These are phyloP conservation scores for Sebastes oblongus DNA, from an alignment of 2,797 vertebrate genomes.

Conservation along the genomic window DNA sequence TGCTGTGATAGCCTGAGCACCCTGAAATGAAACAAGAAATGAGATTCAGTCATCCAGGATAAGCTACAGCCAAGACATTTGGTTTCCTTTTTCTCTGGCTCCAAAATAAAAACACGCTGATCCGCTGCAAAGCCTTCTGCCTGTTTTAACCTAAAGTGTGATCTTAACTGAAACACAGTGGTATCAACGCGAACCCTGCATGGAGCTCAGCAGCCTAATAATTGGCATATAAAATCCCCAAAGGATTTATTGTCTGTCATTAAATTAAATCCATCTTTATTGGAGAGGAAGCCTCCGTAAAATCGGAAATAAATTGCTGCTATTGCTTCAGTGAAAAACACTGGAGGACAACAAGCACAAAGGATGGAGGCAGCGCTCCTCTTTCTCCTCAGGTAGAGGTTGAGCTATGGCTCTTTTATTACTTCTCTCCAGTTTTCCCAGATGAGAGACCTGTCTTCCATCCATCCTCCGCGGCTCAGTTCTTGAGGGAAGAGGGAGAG, in stretches of 20 bases:
- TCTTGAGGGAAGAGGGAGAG: slow-evolving; percentile 52
- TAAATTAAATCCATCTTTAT: slow-evolving; percentile 67
- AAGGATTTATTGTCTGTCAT: slow-evolving; percentile 51
- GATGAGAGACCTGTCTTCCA: slow-evolving; percentile 70
- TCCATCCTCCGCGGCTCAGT: slow-evolving; percentile 59
- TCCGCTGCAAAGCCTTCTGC: slow-evolving; percentile 6
- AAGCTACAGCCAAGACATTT: not conserved
- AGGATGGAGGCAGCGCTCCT: slow-evolving; percentile 61
- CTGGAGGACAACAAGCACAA: slow-evolving; percentile 63
- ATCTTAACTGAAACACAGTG: slow-evolving; percentile 49
- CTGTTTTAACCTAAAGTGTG: slow-evolving; percentile 30
- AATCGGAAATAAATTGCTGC: slow-evolving; percentile 56
- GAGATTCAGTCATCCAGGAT: slow-evolving; percentile 28
- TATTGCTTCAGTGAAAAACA: slow-evolving; percentile 56
- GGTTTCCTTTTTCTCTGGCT: not conserved
- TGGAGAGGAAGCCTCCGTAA: slow-evolving; percentile 47
- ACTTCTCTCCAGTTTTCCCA: slow-evolving; percentile 69
- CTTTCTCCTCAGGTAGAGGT: slow-evolving; percentile 63
- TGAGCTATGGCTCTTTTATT: slow-evolving; percentile 76
- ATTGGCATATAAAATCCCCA: slow-evolving; percentile 50
- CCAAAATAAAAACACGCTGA: slow-evolving; percentile 11
- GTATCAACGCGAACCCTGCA: slow-evolving; percentile 4
- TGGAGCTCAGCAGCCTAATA: slow-evolving; percentile 30
- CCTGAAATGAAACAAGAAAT: slow-evolving; percentile 47
- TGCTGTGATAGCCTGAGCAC: slow-evolving; percentile 3